Base-by-base conservation (phyloP, 2,888 invertebrate species). In the Andrena bucephala region DNA sequence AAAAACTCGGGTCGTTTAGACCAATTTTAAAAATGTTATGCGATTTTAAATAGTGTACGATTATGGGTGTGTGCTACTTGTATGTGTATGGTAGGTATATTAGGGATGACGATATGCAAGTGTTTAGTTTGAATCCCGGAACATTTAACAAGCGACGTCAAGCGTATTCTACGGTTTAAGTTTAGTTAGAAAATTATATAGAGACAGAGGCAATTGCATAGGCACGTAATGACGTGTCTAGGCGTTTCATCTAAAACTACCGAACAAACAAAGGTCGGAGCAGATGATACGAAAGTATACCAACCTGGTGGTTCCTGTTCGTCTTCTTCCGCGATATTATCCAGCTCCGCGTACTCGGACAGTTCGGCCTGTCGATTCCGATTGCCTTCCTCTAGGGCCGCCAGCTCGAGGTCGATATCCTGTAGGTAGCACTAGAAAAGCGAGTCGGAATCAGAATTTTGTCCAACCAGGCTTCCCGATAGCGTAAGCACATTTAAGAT, bases 251-350 rank as follows among this genome's bases (percentile, higher is more conserved):
- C 8, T 42, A 60, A 24, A 57, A 74, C 80, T 59, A 59, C 71
- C 74, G 65, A 65, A 8, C 13, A 16, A 50, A 10, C 27, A 31
- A n/a, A 33, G 36, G 10, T 27, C 20, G 8, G 48, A 8, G 20
- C 7, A 16, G 0, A 20, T 10, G 10, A 33, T 24, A 33, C 42
- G 27, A 42, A 82, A 70, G 54, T 52, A 8, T 80, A 90, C 92
- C 84, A 92, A 94, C 94, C 94, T 93, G 94, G 94, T 76, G 94
- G 94, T 78, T 94, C 94, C 70, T 93, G 93, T 74, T 94, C 94
- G 75, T 94, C 94, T 80, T 94, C 94, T 42, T 94, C 94, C 24
- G 94, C 94, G 57, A 94, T 93, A 87, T 93, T 93, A 84, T 94
- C 94, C 50, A 94, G 86, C 84, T 94, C 94, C 66, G 93, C 94